Percentiles rank a stretch among this genome's conserved stretches.
Evolutionary conservation across 2,113 vertebrate species (phyloP).

Genomic region (Zosterops hypoxanthus): DNA sequence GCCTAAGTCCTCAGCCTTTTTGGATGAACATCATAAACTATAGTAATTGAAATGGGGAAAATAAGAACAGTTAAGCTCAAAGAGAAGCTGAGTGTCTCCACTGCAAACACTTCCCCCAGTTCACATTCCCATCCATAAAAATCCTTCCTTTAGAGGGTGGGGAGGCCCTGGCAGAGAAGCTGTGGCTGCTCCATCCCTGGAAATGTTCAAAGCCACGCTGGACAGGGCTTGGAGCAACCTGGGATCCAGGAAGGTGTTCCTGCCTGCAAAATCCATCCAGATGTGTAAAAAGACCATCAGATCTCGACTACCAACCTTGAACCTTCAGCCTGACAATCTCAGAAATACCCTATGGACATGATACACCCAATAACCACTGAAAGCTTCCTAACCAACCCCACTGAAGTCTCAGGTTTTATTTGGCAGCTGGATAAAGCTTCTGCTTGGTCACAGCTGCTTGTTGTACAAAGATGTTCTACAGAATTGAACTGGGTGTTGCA

Average conservation of each 20-base stretch:
- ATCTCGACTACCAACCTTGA: rapidly evolving
- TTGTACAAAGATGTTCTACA: background rate
- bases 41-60: background rate
- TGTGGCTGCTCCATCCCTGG: background rate
- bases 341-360: background rate
- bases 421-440: background rate
- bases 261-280: background rate
- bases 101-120: background rate
- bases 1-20: background rate
- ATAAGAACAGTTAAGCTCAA: background rate
- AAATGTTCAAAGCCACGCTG: background rate
- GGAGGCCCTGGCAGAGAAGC: background rate
- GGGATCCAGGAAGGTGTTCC: background rate
- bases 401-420: background rate
- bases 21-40: background rate
- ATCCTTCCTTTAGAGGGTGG: background rate
- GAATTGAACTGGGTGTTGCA: background rate
- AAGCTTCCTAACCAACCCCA: background rate
- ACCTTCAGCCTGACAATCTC: background rate
- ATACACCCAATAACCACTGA: background rate
- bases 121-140: rapidly evolving
- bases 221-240: background rate
- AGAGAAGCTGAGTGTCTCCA: background rate
- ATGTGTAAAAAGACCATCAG: rapidly evolving
- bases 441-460: background rate